These are phyloP conservation scores for Leguminivora glycinivorella DNA, from an alignment of 1,140 invertebrate species.

Conservation along the genomic window DNA sequence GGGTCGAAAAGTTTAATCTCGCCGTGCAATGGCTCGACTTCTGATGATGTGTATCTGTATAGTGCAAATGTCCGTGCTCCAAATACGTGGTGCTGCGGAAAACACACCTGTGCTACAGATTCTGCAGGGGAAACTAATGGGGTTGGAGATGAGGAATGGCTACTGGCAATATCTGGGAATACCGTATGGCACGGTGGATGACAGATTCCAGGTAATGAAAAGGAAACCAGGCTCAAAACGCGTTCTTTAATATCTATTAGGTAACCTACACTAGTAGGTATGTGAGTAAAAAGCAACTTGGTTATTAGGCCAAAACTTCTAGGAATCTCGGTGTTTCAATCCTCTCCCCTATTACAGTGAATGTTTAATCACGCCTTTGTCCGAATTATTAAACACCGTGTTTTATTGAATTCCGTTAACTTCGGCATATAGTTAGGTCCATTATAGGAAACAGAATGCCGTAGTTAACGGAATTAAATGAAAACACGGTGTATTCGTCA, in stretches of 20 bases:
- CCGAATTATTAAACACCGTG: too few species aligned
- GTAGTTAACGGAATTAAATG: too few species aligned
- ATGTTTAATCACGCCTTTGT: too few species aligned
- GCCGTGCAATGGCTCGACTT: neutral
- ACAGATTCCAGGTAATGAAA: conserved; percentile 40
- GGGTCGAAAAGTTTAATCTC: neutral
- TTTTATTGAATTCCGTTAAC: too few species aligned
- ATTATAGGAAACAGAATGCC: too few species aligned
- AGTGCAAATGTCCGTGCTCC: neutral
- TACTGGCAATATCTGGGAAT: conserved; percentile 46
- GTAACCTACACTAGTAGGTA: too few species aligned
- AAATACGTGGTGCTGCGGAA: neutral
- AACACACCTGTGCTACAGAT: conserved; percentile 29
- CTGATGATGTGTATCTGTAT: neutral
- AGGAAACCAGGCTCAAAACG: neutral
- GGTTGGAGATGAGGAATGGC: conserved; percentile 30
- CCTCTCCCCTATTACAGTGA: too few species aligned
- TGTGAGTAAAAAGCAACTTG: too few species aligned
- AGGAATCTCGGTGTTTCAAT: too few species aligned
- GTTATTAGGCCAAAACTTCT: too few species aligned
- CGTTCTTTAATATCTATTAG: neutral
- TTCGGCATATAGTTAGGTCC: too few species aligned
- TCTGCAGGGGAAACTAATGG: conserved; percentile 45
- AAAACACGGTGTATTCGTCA: too few species aligned
- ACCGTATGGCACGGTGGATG: conserved; percentile 44